Conservation (phyloP, 2,888 invertebrate species). For the Tillus elongatus region DNA sequence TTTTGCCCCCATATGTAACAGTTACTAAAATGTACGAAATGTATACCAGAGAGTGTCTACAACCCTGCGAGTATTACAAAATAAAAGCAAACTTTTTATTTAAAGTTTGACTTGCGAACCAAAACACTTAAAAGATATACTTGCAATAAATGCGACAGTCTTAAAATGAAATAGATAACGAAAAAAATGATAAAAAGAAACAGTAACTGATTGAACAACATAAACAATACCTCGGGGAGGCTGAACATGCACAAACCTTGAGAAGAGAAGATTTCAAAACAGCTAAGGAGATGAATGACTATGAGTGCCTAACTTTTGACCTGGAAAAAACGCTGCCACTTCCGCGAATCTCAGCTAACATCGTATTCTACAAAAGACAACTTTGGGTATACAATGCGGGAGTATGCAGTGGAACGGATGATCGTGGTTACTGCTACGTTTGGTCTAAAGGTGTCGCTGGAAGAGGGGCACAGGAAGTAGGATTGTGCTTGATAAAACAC, state of each 20-base stretch:
- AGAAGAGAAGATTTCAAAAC: slow-evolving; percentile 17
- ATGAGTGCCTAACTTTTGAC: slow-evolving; percentile 5
- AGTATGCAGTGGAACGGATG: slow-evolving; percentile 20
- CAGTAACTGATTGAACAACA: slow-evolving; percentile 12
- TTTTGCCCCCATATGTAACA: slow-evolving; percentile 16
- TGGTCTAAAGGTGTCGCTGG: slow-evolving; percentile 6
- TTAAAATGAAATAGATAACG: slow-evolving; percentile 18
- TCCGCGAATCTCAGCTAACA: slow-evolving; percentile 23
- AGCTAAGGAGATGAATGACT: slow-evolving; percentile 4
- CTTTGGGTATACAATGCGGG: slow-evolving; percentile 25
- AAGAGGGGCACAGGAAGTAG: slow-evolving; percentile 6
- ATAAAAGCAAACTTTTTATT: slow-evolving; percentile 15
- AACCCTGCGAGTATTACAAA: slow-evolving; percentile 14
- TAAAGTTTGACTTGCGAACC: slow-evolving; percentile 18
- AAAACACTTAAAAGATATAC: slow-evolving; percentile 19
- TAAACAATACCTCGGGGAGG: slow-evolving; percentile 14
- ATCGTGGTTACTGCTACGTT: slow-evolving; percentile 5
- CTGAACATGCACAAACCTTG: slow-evolving; percentile 14
- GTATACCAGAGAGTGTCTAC: slow-evolving; percentile 11
- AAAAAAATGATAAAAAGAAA: slow-evolving; percentile 15
- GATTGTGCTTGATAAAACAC: background rate
- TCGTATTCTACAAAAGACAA: slow-evolving; percentile 26
- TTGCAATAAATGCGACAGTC: slow-evolving; percentile 18
- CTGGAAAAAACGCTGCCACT: slow-evolving; percentile 20
- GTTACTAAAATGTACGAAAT: slow-evolving; percentile 19